Evolutionary conservation across 2,797 vertebrate species (phyloP).

Genomic region (Sebastes trivittatus): DNA sequence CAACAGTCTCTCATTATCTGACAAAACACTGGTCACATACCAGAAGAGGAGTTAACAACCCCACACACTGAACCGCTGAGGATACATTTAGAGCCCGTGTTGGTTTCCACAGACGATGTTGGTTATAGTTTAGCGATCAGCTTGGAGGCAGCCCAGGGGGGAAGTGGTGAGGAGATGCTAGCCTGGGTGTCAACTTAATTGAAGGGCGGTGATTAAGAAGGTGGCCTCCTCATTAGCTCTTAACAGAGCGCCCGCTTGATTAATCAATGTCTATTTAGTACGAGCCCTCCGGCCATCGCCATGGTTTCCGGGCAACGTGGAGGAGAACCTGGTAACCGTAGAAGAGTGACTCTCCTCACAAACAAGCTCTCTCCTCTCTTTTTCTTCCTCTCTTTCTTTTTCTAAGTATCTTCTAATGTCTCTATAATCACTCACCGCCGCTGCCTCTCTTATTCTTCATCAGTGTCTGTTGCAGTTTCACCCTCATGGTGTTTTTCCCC

Average conservation of each 20-base stretch:
- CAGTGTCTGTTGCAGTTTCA: background rate
- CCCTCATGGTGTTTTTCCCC: background rate
- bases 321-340: conserved; percentile 38
- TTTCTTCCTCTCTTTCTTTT: background rate
- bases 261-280: conserved; percentile 64
- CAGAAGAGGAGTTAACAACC: background rate
- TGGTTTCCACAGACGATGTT: background rate
- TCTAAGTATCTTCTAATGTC: background rate
- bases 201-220: conserved; percentile 37
- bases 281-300: conserved; percentile 19
- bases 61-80: background rate
- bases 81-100: background rate
- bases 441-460: background rate
- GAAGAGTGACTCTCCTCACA: background rate
- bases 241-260: conserved; percentile 58
- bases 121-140: background rate
- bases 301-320: conserved; percentile 55
- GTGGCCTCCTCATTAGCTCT: conserved; percentile 46
- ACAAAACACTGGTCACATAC: background rate
- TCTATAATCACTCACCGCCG: background rate
- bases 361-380: background rate
- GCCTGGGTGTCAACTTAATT: conserved; percentile 23
- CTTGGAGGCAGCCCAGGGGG: background rate
- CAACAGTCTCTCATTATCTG: background rate
- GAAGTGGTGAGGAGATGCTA: background rate